Evolutionary conservation across 2,113 vertebrate genomes (phyloP).

Genomic region (Emydocephalus ijimae): DNA sequence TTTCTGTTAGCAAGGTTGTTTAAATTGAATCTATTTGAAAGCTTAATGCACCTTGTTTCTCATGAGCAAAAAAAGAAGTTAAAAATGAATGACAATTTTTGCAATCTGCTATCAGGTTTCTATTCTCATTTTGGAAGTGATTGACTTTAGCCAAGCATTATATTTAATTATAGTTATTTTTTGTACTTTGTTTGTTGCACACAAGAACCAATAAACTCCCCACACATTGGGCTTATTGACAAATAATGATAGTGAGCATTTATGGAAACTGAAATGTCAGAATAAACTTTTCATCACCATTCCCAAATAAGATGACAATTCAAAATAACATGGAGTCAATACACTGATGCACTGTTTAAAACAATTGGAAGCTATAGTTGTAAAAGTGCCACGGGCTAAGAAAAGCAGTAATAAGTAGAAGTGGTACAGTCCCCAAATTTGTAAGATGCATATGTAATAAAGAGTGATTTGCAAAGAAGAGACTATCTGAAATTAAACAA

Average conservation of each 20-base stretch:
- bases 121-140: background rate
- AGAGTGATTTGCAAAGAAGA: background rate
- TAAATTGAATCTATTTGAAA: background rate
- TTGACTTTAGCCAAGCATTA: background rate
- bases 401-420: slow-evolving; percentile 44
- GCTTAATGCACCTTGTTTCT: background rate
- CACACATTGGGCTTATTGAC: background rate
- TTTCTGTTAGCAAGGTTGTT: background rate
- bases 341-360: slow-evolving; percentile 28
- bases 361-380: slow-evolving; percentile 37
- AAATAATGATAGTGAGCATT: background rate
- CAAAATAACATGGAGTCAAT: background rate
- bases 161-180: background rate
- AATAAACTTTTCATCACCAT: too few species aligned
- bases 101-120: background rate
- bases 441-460: slow-evolving; percentile 21
- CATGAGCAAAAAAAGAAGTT: background rate
- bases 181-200: background rate
- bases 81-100: background rate
- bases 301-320: background rate
- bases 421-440: slow-evolving; percentile 35
- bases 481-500: background rate
- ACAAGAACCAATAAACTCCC: background rate
- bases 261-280: background rate
- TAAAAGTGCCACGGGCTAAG: slow-evolving; percentile 42